Evolutionary conservation across 2,888 invertebrate species (phyloP), one percentile per base, ranked within the genome.

Genomic region (Abrostola triplasia): DNA sequence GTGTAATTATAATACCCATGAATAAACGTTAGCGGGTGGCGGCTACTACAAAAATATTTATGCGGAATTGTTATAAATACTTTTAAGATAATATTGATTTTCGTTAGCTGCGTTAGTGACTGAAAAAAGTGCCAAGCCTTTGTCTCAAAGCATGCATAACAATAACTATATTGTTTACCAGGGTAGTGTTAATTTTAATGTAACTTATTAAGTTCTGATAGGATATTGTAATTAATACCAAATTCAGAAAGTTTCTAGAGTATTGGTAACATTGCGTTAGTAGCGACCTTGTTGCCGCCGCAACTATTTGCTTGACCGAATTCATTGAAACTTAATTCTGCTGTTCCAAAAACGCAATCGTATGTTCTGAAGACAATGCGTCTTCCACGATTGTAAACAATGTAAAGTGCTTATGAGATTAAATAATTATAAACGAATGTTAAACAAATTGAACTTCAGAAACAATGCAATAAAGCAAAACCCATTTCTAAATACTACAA

Each of bases 301-400:
- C 82, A 86, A 84, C 83, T 82, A 82, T 81, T 84, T 84, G 84
- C 85, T 86, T 84, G 84, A 84, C 84, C 86, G 84, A 88, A 87
- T 86, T 84, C 80, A 85, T 82, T 86, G 83, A 86, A 86, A 85
- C 78, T 77, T 66, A 73, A 77, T 77, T 82, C 79, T 77, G 70
- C 70, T 81, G 76, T 81, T 80, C 73, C 70, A 75, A 82, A 80
- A 85, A 83, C 73, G 67, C 74, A 82, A 82, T 69, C 59, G 67
- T 70, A 73, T 70, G 75, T 72, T 73, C 67, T 65, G 67, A 80
- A 79, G 68, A 81, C 76, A 81, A 80, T 74, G 72, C 70, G 59
- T 59, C 70, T 65, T 65, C 64, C 59, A 64, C 59, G 67, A 63
- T 66, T 64, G 58, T 68, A 49, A 67, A 69, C 64, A 62, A 12